phyloP scores from a whole-genome alignment of 2,797 vertebrate genomes.

The Coregonus suidteri region DNA sequence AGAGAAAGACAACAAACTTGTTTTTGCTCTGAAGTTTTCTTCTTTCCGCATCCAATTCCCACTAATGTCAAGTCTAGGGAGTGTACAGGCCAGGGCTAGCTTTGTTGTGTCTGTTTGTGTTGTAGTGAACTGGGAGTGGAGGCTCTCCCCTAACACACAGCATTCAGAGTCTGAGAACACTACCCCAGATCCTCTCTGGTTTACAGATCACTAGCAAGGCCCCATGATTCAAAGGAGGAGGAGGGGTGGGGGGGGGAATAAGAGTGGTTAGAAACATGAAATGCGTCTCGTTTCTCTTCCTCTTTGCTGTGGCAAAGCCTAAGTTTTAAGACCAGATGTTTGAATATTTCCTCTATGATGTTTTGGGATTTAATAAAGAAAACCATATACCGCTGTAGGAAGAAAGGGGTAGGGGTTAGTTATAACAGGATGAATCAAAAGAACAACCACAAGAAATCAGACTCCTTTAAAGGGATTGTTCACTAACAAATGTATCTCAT shows the following conservation, averaged over 20 bases:
- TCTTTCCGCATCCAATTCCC: neutral
- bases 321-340: constrained; percentile 62
- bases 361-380: constrained; percentile 55
- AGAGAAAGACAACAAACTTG: neutral
- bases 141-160: constrained; percentile 1
- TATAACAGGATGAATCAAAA: neutral
- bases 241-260: neutral
- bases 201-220: constrained; percentile 48
- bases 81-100: neutral
- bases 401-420: constrained; percentile 21
- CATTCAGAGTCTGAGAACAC: constrained; percentile 27
- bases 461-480: neutral
- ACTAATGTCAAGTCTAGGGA: neutral
- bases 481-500: neutral
- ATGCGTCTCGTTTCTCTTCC: constrained; percentile 41
- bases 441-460: neutral
- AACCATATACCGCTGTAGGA: constrained; percentile 35
- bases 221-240: constrained; percentile 25
- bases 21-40: neutral
- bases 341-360: constrained; percentile 60
- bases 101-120: neutral
- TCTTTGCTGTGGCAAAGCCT: constrained; percentile 57
- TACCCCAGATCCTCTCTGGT: constrained; percentile 58
- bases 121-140: constrained; percentile 9
- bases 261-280: constrained; percentile 46